A percentile compares a stretch with the other conserved stretches of the same genome.
Evolutionary conservation across 2,113 vertebrate species (phyloP).

Genomic region (Camarhynchus parvulus): DNA sequence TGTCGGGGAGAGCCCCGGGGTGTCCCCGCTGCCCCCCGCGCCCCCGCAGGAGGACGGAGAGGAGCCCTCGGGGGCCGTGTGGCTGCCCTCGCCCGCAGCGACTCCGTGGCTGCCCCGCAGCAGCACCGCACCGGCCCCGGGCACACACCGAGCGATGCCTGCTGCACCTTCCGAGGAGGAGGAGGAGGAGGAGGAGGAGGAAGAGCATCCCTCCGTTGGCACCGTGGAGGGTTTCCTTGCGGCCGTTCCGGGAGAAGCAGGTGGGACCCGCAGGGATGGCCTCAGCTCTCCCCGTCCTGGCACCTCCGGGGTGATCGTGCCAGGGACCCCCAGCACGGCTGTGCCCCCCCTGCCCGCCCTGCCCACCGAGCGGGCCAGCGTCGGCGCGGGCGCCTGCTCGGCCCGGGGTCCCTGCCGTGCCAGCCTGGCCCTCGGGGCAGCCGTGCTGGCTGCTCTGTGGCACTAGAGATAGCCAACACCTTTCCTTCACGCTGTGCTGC

Average conservation of each 20-base stretch:
- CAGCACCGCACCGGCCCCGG: not conserved
- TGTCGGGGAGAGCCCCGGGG: not conserved
- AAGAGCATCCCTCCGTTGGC: not conserved
- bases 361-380: conserved; percentile 72
- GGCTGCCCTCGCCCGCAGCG: not conserved
- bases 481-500: conserved; percentile 40
- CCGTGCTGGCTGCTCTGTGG: conserved; percentile 4
- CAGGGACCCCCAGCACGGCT: not conserved
- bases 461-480: conserved; percentile 3
- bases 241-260: conserved; percentile 25
- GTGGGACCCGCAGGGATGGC: conserved; percentile 18
- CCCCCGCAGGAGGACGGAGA: conserved; percentile 36
- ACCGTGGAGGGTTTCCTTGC: conserved; percentile 22
- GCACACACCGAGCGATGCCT: not conserved
- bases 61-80: conserved; percentile 44
- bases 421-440: conserved; percentile 1
- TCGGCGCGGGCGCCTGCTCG: conserved; percentile 26
- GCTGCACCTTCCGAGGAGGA: not conserved
- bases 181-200: not conserved
- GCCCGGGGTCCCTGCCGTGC: conserved; percentile 63
- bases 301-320: not conserved
- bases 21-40: not conserved
- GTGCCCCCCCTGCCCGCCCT: conserved; percentile 61
- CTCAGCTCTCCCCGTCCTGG: not conserved
- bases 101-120: not conserved